A percentile compares a stretch with the other conserved stretches of the same genome.
phyloP scores from a whole-genome alignment of 2,113 vertebrate species.

The Benitochromis conjunctus region DNA sequence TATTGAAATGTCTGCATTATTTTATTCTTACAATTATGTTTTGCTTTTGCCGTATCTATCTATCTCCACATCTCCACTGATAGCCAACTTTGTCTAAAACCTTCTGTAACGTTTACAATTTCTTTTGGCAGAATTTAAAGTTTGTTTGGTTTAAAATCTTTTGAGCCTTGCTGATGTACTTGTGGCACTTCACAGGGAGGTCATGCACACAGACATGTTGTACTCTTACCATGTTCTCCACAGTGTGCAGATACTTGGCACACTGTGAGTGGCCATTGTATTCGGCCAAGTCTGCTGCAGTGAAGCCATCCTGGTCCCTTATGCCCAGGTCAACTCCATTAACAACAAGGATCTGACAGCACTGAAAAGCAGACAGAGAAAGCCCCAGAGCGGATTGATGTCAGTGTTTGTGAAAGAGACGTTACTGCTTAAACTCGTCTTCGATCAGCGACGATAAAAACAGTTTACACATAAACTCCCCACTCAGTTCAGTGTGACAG shows the following conservation, averaged over 20 bases:
- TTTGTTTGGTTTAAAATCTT: background rate
- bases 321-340: slow-evolving; percentile 88
- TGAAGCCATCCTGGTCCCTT: slow-evolving; percentile 88
- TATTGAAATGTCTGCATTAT: background rate
- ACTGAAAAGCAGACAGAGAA: slow-evolving; percentile 65
- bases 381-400: background rate
- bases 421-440: background rate
- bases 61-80: no score
- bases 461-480: background rate
- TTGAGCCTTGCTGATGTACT: background rate
- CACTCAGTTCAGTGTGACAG: background rate
- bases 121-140: background rate
- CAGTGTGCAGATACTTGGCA: slow-evolving; percentile 91
- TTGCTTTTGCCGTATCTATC: background rate
- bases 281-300: slow-evolving; percentile 88
- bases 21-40: background rate
- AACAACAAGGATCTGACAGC: slow-evolving; percentile 96
- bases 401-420: background rate
- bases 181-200: background rate
- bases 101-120: background rate
- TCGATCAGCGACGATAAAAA: background rate
- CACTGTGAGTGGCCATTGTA: slow-evolving; percentile 92
- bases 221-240: slow-evolving; percentile 89
- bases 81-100: no score
- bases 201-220: background rate